Percentiles rank a stretch among this genome's conserved stretches.
Evolutionary conservation across 2,888 invertebrate species (phyloP).

Genomic region (Stenurella melanura): DNA sequence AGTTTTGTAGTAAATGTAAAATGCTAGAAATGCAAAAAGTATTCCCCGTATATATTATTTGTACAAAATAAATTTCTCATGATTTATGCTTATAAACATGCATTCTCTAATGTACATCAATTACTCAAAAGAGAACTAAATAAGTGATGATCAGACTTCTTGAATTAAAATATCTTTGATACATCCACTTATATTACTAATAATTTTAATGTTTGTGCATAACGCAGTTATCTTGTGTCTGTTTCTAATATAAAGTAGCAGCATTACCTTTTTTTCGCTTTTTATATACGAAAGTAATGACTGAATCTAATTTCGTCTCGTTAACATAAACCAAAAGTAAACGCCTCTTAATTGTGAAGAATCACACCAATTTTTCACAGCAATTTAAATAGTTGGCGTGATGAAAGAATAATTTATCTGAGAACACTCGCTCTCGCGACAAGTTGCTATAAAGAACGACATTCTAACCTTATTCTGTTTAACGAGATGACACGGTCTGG

Average conservation of each 20-base stretch:
- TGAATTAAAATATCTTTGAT: too few species aligned
- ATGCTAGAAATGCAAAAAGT: too few species aligned
- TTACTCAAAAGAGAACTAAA: too few species aligned
- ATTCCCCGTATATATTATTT: too few species aligned
- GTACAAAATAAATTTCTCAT: too few species aligned
- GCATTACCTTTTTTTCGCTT: slow-evolving; percentile 7
- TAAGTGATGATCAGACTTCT: too few species aligned
- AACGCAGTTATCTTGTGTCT: neutral
- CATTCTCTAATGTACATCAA: too few species aligned
- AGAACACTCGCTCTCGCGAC: slow-evolving; percentile 43
- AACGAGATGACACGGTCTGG: slow-evolving; percentile 56
- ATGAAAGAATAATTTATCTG: slow-evolving; percentile 66
- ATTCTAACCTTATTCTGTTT: slow-evolving; percentile 47
- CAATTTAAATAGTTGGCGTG: slow-evolving; percentile 66
- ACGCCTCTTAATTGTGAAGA: slow-evolving; percentile 69
- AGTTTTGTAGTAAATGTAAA: too few species aligned
- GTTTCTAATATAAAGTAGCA: slow-evolving; percentile 21
- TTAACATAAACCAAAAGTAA: slow-evolving; percentile 64
- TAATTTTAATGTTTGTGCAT: too few species aligned
- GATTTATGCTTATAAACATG: too few species aligned
- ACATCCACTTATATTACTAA: too few species aligned
- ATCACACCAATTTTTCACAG: slow-evolving; percentile 68
- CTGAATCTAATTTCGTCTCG: slow-evolving; percentile 63
- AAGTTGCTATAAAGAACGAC: slow-evolving; percentile 44
- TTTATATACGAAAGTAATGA: slow-evolving; percentile 52